phyloP scores from a whole-genome alignment of 2,888 invertebrate species.

The Synergus umbraculus region DNA sequence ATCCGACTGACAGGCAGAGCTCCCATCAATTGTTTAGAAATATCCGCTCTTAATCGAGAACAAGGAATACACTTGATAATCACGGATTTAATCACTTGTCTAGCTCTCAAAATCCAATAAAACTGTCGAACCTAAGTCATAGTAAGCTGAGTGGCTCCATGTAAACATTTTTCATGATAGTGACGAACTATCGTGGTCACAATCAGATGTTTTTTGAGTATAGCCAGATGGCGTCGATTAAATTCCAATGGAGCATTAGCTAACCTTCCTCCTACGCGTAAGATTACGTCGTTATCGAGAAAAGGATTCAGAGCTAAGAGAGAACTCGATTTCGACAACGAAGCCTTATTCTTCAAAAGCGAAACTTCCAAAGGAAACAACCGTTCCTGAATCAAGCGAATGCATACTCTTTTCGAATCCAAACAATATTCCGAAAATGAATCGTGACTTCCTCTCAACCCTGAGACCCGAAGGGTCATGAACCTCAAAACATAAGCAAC shows the following conservation, averaged over 20 bases:
- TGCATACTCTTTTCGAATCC: not conserved
- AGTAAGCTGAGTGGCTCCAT: conserved; percentile 34
- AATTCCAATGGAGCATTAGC: not conserved
- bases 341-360: not conserved
- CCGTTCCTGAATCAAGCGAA: not conserved
- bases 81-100: conserved; percentile 32
- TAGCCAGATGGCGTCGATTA: not conserved
- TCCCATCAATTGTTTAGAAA: conserved; percentile 19
- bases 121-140: conserved; percentile 16
- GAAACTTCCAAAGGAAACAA: conserved; percentile 9
- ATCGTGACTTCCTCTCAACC: no score
- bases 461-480: no score
- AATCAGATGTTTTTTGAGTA: not conserved
- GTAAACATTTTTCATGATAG: conserved; percentile 19
- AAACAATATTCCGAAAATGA: not conserved
- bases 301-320: conserved; percentile 11
- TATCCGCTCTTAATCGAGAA: not conserved
- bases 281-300: not conserved
- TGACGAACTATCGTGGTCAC: conserved; percentile 4
- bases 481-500: no score
- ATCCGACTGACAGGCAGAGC: not conserved
- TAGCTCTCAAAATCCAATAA: conserved; percentile 28
- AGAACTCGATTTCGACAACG: not conserved
- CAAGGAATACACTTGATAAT: conserved; percentile 36
- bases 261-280: conserved; percentile 19